These are phyloP conservation scores for Orthosia incerta DNA, from an alignment of 2,888 invertebrate genomes.

Conservation along the genomic window DNA sequence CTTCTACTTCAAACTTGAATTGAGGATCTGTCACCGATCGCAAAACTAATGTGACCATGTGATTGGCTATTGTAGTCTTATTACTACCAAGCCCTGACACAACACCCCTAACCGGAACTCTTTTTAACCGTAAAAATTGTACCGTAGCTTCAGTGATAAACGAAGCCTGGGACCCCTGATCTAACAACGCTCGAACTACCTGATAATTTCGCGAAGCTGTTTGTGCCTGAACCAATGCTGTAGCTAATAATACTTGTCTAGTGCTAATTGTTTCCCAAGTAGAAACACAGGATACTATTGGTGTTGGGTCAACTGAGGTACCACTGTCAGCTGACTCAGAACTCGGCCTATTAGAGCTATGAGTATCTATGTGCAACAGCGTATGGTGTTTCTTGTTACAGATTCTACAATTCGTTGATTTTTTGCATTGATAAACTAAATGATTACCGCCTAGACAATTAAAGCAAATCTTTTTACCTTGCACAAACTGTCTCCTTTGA, in stretches of 20 bases:
- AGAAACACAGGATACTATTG: constrained; percentile 6
- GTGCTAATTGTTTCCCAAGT: neutral
- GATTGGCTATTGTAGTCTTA: constrained; percentile 8
- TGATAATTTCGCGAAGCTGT: neutral
- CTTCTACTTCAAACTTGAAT: neutral
- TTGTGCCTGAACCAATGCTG: constrained; percentile 8
- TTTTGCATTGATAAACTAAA: constrained; percentile 3
- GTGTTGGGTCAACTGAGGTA: constrained; percentile 3
- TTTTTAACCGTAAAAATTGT: constrained; percentile 13
- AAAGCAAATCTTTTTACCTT: constrained; percentile 8
- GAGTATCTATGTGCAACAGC: neutral
- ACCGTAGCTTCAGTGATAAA: constrained; percentile 10
- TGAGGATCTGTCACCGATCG: constrained; percentile 7
- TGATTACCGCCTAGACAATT: constrained; percentile 10
- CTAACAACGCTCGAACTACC: constrained; percentile 8
- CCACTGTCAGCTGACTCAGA: constrained; percentile 4
- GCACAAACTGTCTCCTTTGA: neutral
- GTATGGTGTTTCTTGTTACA: constrained; percentile 6
- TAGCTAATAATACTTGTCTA: constrained; percentile 4
- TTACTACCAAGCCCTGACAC: constrained; percentile 7
- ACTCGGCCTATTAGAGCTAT: constrained; percentile 2
- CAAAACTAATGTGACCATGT: constrained; percentile 5
- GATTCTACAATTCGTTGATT: neutral
- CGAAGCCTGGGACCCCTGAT: constrained; percentile 9
- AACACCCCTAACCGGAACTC: constrained; percentile 7